Evolutionary conservation across 1,140 invertebrate genomes (phyloP).

Genomic region (Drosophila asahinai): DNA sequence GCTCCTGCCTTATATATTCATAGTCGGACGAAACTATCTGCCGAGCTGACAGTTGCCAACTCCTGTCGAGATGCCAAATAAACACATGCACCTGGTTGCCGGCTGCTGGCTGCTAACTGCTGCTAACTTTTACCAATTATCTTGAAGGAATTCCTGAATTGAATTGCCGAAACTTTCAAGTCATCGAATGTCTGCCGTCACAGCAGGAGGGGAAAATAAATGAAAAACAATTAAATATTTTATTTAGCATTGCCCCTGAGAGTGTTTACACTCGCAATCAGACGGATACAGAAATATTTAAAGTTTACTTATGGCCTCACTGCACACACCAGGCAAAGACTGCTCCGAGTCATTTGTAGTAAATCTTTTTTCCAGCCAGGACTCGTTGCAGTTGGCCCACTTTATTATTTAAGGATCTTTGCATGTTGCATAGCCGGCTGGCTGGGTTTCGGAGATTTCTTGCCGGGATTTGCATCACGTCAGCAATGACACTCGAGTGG

Average conservation of each 20-base stretch:
- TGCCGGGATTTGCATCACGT: conserved; percentile 38
- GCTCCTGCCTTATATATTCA: conserved; percentile 51
- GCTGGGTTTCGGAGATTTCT: conserved; percentile 39
- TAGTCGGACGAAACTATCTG: conserved; percentile 33
- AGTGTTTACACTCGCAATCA: conserved; percentile 25
- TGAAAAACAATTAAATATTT: conserved; percentile 80
- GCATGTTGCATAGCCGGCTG: conserved; percentile 40
- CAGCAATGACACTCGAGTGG: conserved; percentile 40
- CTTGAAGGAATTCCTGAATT: conserved; percentile 39
- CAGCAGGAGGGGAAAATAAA: conserved; percentile 38
- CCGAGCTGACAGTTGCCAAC: conserved; percentile 11
- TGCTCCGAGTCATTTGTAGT: conserved; percentile 19
- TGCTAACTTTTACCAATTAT: conserved; percentile 50
- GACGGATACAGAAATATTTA: conserved; percentile 49
- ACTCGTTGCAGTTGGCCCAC: conserved; percentile 20
- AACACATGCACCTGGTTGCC: conserved; percentile 28
- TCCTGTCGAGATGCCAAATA: conserved; percentile 26
- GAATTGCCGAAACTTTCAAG: conserved; percentile 50
- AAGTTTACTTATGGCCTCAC: conserved; percentile 31
- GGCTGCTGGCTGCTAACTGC: neutral
- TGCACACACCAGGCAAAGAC: conserved; percentile 4
- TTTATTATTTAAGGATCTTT: conserved; percentile 58
- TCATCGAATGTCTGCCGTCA: conserved; percentile 16
- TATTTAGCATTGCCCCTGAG: conserved; percentile 58
- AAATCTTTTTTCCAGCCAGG: conserved; percentile 32